These are phyloP conservation scores for Spatulosminthurus flaviceps DNA, from an alignment of 2,888 invertebrate genomes.

Conservation along the genomic window DNA sequence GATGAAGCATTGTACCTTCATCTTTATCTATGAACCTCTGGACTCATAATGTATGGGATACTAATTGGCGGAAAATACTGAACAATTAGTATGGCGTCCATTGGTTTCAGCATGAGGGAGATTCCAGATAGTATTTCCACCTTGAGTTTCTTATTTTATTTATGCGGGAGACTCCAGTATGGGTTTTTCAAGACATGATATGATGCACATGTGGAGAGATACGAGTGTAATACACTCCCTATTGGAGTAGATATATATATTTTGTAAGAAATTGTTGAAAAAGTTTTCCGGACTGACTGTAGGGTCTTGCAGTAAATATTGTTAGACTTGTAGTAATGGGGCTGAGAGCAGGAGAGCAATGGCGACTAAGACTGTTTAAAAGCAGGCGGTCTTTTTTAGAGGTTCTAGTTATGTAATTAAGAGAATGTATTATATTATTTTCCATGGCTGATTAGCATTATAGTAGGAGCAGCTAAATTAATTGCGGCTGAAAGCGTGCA, in stretches of 20 bases:
- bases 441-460: constrained; percentile 56
- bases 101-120: constrained; percentile 19
- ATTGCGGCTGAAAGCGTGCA: constrained; percentile 54
- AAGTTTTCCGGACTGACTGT: not conserved
- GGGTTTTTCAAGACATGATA: no score
- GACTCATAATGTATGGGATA: constrained; percentile 20
- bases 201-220: no score
- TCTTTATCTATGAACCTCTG: not conserved
- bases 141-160: no score
- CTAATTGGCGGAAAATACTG: constrained; percentile 36
- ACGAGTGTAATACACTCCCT: no score
- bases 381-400: constrained; percentile 46
- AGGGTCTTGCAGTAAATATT: constrained; percentile 4
- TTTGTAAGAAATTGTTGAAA: no score
- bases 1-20: not conserved
- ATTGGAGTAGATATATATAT: no score
- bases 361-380: constrained; percentile 41
- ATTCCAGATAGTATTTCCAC: no score
- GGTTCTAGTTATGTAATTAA: constrained; percentile 53
- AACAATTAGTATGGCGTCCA: constrained; percentile 32
- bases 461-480: constrained; percentile 52
- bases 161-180: no score
- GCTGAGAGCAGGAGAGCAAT: constrained; percentile 24
- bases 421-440: constrained; percentile 52
- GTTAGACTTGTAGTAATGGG: constrained; percentile 14